Percentiles rank a stretch among this genome's conserved stretches.
Conservation (phyloP, 2,888 invertebrate genomes). For the Himalopsyche kuldschensis region DNA sequence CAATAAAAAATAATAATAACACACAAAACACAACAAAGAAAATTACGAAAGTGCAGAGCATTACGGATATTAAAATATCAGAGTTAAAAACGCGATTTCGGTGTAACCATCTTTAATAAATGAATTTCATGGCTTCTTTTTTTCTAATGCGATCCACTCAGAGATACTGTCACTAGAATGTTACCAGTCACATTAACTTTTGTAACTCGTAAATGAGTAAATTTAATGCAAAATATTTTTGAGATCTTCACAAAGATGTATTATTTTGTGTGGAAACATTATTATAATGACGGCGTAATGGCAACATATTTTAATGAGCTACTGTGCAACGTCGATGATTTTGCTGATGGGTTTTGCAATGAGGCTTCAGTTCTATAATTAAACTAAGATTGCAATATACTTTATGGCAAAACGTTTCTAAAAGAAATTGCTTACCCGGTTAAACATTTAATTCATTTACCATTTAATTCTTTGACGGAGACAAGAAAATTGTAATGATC, state of each 20-base stretch:
- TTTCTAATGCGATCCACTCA: conserved; percentile 7
- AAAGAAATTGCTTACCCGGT: no score
- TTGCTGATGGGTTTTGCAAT: not conserved
- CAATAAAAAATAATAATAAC: conserved; percentile 29
- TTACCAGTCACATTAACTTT: conserved; percentile 9
- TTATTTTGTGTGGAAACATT: not conserved
- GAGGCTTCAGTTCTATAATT: not conserved
- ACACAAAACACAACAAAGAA: conserved; percentile 24
- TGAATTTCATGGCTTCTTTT: conserved; percentile 14
- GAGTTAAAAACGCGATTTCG: conserved; percentile 13
- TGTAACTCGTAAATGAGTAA: conserved; percentile 1
- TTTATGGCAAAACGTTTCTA: no score
- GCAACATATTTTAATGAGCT: not conserved
- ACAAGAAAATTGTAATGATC: no score
- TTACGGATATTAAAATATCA: conserved; percentile 18
- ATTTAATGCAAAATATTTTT: not conserved
- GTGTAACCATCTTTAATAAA: conserved; percentile 23
- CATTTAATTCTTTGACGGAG: no score
- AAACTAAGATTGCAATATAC: not conserved
- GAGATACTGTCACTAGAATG: conserved; percentile 25
- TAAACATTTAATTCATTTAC: no score
- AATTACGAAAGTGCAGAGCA: conserved; percentile 26
- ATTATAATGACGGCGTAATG: not conserved
- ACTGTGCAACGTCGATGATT: not conserved
- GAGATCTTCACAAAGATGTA: not conserved